Evolutionary conservation across 2,113 vertebrate species (phyloP).

Genomic region (Cygnus buccinator): DNA sequence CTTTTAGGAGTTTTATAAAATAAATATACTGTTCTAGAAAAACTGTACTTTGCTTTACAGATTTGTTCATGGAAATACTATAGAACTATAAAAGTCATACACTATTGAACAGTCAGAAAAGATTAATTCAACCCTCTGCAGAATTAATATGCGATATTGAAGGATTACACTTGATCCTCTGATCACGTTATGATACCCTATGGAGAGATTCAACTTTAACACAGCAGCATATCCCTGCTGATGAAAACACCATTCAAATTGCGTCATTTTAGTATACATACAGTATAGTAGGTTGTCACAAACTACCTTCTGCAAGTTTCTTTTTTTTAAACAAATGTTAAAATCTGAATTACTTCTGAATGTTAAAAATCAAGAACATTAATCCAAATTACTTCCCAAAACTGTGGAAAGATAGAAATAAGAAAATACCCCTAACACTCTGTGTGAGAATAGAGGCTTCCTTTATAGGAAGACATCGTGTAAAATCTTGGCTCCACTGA

Average conservation of each 20-base stretch:
- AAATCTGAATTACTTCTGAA: neutral
- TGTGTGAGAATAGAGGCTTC: neutral
- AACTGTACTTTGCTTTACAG: neutral
- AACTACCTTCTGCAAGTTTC: neutral
- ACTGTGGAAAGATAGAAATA: neutral
- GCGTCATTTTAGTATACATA: neutral
- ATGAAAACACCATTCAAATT: conserved; percentile 31
- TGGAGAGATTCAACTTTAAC: conserved; percentile 4
- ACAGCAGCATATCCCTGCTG: neutral
- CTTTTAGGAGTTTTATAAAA: neutral
- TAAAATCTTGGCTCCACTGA: neutral
- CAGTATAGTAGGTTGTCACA: neutral
- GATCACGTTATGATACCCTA: conserved; percentile 49
- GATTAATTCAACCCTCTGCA: conserved; percentile 1
- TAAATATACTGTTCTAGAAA: neutral
- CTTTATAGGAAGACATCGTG: neutral
- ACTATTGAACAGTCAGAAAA: neutral
- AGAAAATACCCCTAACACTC: neutral
- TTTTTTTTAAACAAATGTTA: neutral
- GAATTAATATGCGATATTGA: conserved; percentile 27
- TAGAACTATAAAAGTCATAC: neutral
- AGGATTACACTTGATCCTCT: conserved; percentile 15
- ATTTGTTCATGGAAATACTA: neutral
- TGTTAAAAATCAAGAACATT: neutral
- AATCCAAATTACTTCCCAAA: neutral